These are phyloP conservation scores for Camelus dromedarius DNA, from an alignment of 2,113 vertebrate genomes.

Conservation along the genomic window DNA sequence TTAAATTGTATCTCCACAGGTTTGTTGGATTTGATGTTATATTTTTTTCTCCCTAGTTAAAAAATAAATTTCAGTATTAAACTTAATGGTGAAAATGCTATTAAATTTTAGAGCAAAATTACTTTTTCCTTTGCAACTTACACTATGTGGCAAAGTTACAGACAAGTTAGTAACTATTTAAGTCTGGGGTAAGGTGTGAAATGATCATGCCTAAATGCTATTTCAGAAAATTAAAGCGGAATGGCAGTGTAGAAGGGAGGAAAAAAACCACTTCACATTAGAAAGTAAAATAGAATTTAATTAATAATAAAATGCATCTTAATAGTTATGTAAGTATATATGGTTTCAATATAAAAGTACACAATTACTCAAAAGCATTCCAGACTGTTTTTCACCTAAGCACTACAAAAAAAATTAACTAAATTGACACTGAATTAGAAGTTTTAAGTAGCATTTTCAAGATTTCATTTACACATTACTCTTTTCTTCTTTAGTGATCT, in stretches of 20 bases:
- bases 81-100: constrained; percentile 15
- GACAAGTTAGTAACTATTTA: not conserved
- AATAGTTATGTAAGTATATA: not conserved
- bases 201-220: constrained; percentile 23
- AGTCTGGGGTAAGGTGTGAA: not conserved
- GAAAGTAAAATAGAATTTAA: constrained; percentile 21
- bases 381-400: constrained; percentile 11
- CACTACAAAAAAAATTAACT: not conserved
- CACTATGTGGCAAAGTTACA: not conserved
- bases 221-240: constrained; percentile 45
- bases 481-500: not conserved
- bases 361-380: constrained; percentile 26
- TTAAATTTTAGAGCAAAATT: constrained; percentile 50
- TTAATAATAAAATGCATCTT: constrained; percentile 45
- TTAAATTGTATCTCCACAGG: constrained; percentile 12
- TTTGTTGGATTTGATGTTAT: constrained; percentile 28
- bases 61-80: constrained; percentile 49
- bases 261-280: constrained; percentile 1
- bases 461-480: not conserved
- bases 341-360: constrained; percentile 31
- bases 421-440: constrained; percentile 23
- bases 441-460: constrained; percentile 54
- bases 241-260: not conserved
- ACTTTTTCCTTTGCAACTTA: constrained; percentile 15
- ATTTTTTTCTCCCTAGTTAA: constrained; percentile 40